Base-by-base conservation (phyloP, 2,113 vertebrate genomes). In the Ameiurus melas region DNA sequence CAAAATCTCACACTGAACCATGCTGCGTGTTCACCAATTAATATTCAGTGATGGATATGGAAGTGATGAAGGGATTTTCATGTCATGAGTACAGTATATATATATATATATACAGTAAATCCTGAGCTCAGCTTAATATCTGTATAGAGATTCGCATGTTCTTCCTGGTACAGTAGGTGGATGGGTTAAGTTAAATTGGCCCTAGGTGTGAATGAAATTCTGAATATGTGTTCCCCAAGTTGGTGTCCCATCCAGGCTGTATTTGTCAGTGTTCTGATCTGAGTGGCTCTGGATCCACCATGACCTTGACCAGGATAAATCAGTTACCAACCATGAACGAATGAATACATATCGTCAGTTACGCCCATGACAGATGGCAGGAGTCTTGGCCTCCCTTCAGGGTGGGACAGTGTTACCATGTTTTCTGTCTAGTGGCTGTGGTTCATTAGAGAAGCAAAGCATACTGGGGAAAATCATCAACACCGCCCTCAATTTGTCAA, bases 281-380 rank as follows among this genome's bases (percentile, higher is more conserved):
- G 36, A 36, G 36, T 36, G 5, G 14, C 75, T 2, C 22, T 78
- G 75, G 43, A 25, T 51, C 47, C 39, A 19, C 2, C 51, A 30
- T 10, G 27, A 30, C 78, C 27, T 57, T 33, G n/a, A 30, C 5
- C 53, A 57, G 43, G 10, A 53, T 51, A 2, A 78, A n/a, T 9
- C 47, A 33, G 27, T 51, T 75, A 0, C 22, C 10, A 16, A 16
- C 14, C 12, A 43, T 75, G 4, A 75, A 73, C 16, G 12, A 53
- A 51, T 16, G 12, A n/a, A 60, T 60, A 36, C 22, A 22, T 22
- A 60, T 22, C 22, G 14, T 22, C 19, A 2, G 1, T 8, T 43
- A 13, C 62, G 19, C 22, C 30, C 14, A 27, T 90, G 91, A 92
- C 95, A 96, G 95, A 96, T 95, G 95, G 94, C 90, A 90, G 90